Evolutionary conservation across 2,113 vertebrate species (phyloP), one percentile per base, ranked within the genome.

Genomic region (Geococcyx californianus): DNA sequence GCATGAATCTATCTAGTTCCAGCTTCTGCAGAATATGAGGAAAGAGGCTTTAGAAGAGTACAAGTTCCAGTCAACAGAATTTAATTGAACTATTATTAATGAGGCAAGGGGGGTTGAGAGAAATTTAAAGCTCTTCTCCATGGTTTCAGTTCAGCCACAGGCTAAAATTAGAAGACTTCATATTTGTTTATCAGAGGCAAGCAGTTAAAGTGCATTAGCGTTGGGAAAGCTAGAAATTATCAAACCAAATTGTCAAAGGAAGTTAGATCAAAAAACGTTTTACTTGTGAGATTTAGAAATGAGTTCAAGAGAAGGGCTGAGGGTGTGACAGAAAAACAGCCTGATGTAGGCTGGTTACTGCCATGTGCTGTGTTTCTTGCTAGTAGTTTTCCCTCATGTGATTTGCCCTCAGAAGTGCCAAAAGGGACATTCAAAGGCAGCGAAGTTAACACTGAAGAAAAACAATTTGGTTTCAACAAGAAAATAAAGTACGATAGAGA

Each of bases 1-100:
- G 98, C 99, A 99, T 99, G 96, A 99, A 99, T 63, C 99, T 98
- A 94, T 99, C 99, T 86, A 99, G 95, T 95, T 99, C 99, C 98
- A 99, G 98, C 84, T 99, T 99, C 99, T 99, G 97, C 92, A 95
- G 76, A 87, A 45, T 9, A 87, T 0, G 6, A 28, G 45, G 38
- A 84, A 87, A 90, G 59, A 83, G 23, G 26, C 5, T 86, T 85
- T 16, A 87, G 40, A 89, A 56, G 23, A 55, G 33, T 20, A 84
- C 4, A n/a, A 31, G 28, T 42, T 63, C 38, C 19, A 69, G 36
- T 19, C 72, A 83, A 16, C 17, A 4, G 33, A 87, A 18, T 28
- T 74, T 52, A 84, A 5, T 25, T 55, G 78, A 23, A 52, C 18
- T 34, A 11, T 18, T 73, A 56, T n/a, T 6, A 55, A 52, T 34